A percentile compares a stretch with the other conserved stretches of the same genome.
Conservation (phyloP, 2,797 vertebrate genomes). For the Manis pentadactyla region DNA sequence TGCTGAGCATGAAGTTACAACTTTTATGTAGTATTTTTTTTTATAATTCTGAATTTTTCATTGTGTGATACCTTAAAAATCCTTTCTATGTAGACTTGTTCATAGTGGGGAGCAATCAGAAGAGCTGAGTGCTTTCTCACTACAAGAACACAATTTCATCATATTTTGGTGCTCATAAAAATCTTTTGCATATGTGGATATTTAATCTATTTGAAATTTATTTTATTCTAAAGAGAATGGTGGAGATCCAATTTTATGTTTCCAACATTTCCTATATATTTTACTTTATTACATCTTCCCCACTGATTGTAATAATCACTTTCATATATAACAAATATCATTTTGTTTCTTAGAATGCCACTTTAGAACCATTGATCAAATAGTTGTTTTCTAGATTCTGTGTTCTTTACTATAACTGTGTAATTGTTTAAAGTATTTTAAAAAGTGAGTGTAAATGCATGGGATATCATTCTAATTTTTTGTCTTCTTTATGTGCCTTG, state of each 20-base stretch:
- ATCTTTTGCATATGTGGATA: background rate
- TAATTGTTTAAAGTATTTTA: background rate
- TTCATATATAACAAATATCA: background rate
- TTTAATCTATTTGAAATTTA: background rate
- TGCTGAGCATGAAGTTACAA: background rate
- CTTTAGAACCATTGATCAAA: background rate
- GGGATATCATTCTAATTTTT: background rate
- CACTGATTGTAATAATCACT: background rate
- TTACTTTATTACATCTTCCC: background rate
- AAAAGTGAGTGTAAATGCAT: background rate
- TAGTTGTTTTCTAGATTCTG: background rate
- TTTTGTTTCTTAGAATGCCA: background rate
- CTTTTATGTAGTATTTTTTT: background rate
- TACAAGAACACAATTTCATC: background rate
- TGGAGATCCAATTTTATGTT: background rate
- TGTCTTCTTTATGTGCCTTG: background rate
- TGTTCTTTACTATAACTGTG: background rate
- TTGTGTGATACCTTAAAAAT: background rate
- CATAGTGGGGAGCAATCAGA: too few relatives aligned
- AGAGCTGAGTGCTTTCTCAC: background rate
- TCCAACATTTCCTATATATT: background rate
- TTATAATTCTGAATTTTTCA: background rate
- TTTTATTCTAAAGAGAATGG: background rate
- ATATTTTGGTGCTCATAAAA: background rate
- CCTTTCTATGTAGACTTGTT: background rate